Conservation (phyloP, 1,140 invertebrate genomes). For the Cephus cinctus region DNA sequence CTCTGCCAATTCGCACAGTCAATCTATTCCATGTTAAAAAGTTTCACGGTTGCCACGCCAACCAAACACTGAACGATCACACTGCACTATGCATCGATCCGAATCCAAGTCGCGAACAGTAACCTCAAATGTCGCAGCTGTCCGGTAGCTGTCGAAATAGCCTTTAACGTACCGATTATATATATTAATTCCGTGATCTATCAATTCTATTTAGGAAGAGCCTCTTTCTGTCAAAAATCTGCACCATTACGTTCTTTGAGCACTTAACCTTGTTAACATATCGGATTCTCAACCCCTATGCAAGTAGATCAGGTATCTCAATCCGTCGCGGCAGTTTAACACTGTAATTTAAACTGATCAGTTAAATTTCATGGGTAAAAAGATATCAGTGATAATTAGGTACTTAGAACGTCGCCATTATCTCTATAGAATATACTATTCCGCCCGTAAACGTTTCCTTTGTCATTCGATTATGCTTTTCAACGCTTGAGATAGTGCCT, state of each 20-base stretch:
- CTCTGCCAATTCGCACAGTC: too few species aligned
- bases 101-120: neutral
- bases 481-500: too few species aligned
- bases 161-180: too few species aligned
- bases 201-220: too few species aligned
- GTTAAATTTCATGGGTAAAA: slow-evolving; percentile 25
- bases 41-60: slow-evolving; percentile 28
- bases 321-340: slow-evolving; percentile 25
- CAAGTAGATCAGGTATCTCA: slow-evolving; percentile 29
- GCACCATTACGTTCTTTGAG: slow-evolving; percentile 14
- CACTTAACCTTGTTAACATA: too few species aligned
- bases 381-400: too few species aligned
- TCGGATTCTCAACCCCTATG: too few species aligned
- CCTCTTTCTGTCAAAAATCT: slow-evolving; percentile 30
- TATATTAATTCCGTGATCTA: too few species aligned
- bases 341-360: slow-evolving; percentile 27
- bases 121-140: too few species aligned
- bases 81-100: slow-evolving; percentile 32
- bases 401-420: too few species aligned
- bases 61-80: slow-evolving; percentile 33
- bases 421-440: too few species aligned
- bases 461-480: slow-evolving; percentile 30
- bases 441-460: slow-evolving; percentile 26
- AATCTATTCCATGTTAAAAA: slow-evolving; percentile 9
- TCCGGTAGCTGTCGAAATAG: too few species aligned